Evolutionary conservation across 1,140 invertebrate genomes (phyloP).

Genomic region (Eciton burchellii): DNA sequence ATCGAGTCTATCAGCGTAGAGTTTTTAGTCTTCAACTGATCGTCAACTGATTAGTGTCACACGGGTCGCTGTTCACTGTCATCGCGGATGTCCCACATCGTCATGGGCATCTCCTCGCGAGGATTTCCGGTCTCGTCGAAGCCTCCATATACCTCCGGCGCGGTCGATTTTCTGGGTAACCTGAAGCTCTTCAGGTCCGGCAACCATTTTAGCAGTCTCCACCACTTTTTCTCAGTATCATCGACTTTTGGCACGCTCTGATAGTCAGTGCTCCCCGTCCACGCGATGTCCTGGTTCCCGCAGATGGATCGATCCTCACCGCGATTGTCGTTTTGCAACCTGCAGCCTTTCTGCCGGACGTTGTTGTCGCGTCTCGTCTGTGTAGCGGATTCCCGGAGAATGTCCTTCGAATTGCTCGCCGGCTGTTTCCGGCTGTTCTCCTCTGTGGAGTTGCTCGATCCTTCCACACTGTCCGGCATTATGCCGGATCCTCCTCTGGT

Average conservation of each 20-base stretch:
- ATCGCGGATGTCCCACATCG: constrained; percentile 79
- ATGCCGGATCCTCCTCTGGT: constrained; percentile 63
- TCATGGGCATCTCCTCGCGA: constrained; percentile 79
- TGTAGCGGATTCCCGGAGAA: not conserved
- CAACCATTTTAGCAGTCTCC: constrained; percentile 80
- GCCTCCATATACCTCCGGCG: constrained; percentile 53
- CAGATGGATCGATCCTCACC: constrained; percentile 9
- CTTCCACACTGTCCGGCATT: constrained; percentile 78
- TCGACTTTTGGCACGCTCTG: constrained; percentile 34
- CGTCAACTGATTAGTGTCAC: too few relatives aligned
- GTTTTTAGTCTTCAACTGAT: too few relatives aligned
- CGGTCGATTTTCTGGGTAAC: constrained; percentile 54
- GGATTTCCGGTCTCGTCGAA: constrained; percentile 61
- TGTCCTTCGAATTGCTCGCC: constrained; percentile 2
- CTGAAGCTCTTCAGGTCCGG: constrained; percentile 74
- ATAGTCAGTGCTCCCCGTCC: not conserved
- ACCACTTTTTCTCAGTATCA: constrained; percentile 78
- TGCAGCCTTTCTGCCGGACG: not conserved
- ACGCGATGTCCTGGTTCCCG: not conserved
- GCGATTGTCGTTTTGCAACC: constrained; percentile 36
- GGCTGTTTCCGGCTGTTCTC: constrained; percentile 68
- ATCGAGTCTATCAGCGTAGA: too few relatives aligned
- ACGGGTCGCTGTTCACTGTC: constrained; percentile 75
- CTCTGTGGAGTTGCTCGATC: constrained; percentile 77
- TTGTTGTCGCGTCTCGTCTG: not conserved